Conservation (phyloP, 2,888 invertebrate species). For the Lumbricus terrestris region DNA sequence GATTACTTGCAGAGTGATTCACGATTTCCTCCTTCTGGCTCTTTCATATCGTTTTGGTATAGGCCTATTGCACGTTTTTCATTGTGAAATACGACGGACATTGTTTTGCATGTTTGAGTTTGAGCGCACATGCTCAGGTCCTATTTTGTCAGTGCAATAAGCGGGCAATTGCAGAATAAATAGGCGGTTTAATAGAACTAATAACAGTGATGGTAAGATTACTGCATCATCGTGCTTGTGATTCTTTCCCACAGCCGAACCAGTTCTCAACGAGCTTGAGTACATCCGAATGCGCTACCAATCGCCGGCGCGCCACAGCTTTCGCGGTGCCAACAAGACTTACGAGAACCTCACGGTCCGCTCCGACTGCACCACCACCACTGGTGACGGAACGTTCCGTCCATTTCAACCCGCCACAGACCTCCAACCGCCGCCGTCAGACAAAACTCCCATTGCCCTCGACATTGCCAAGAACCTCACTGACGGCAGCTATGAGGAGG, state of each 20-base stretch:
- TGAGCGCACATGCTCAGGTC: not conserved
- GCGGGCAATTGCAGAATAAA: not conserved
- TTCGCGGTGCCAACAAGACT: constrained; percentile 31
- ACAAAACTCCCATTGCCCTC: not conserved
- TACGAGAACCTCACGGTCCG: constrained; percentile 26
- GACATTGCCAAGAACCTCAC: not conserved
- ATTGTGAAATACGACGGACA: not conserved
- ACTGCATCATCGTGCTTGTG: not conserved
- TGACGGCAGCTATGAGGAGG: not conserved
- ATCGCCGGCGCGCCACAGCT: constrained; percentile 41
- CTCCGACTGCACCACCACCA: constrained; percentile 21
- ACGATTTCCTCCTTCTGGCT: not conserved
- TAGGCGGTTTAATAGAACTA: not conserved
- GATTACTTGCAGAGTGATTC: not conserved
- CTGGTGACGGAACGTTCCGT: constrained; percentile 13
- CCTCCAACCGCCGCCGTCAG: not conserved
- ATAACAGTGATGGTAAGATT: not conserved
- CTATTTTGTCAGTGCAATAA: not conserved
- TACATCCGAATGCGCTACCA: constrained; percentile 57
- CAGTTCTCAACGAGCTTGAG: constrained; percentile 56
- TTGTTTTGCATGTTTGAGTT: not conserved
- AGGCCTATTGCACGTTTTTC: not conserved
- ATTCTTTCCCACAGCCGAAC: constrained; percentile 47
- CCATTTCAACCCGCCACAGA: not conserved
- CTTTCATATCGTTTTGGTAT: not conserved